Percentiles rank a stretch among this genome's conserved stretches.
Conservation (phyloP, 2,888 invertebrate species). For the Ctenicera cuprea region DNA sequence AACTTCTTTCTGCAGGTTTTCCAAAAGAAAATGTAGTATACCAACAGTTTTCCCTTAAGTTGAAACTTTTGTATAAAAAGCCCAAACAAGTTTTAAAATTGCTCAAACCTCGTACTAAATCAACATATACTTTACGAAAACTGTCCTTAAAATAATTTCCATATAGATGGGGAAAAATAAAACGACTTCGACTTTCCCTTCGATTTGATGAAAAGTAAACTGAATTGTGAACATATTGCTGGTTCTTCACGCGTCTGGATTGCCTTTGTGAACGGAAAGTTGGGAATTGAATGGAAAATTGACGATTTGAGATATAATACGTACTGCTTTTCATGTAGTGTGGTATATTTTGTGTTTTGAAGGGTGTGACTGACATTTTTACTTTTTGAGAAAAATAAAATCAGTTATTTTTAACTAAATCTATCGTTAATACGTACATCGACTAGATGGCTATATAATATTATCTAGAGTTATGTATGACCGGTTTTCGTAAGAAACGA, state of each 20-base stretch:
- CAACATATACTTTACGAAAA: slow-evolving; percentile 41
- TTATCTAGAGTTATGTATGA: too few relatives aligned
- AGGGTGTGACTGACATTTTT: too few relatives aligned
- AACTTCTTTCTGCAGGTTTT: too few relatives aligned
- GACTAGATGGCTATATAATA: too few relatives aligned
- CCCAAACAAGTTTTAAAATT: neutral
- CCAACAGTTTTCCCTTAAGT: too few relatives aligned
- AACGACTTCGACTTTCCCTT: slow-evolving; percentile 60
- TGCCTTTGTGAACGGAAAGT: slow-evolving; percentile 64
- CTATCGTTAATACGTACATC: too few relatives aligned
- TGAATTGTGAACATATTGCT: slow-evolving; percentile 63
- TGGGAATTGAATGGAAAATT: slow-evolving; percentile 68
- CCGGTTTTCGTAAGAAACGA: too few relatives aligned
- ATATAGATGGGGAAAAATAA: slow-evolving; percentile 61
- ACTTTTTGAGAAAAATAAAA: too few relatives aligned
- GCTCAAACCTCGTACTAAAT: slow-evolving; percentile 25
- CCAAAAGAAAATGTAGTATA: too few relatives aligned
- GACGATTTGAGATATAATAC: slow-evolving; percentile 67
- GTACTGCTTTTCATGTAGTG: slow-evolving; percentile 27
- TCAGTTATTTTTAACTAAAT: too few relatives aligned
- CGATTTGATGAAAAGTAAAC: slow-evolving; percentile 64
- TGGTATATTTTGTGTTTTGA: neutral
- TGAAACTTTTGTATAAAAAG: too few relatives aligned
- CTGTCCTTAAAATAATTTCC: slow-evolving; percentile 57
- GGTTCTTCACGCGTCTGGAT: slow-evolving; percentile 63